phyloP scores from a whole-genome alignment of 2,113 vertebrate species.

The Antennarius striatus region DNA sequence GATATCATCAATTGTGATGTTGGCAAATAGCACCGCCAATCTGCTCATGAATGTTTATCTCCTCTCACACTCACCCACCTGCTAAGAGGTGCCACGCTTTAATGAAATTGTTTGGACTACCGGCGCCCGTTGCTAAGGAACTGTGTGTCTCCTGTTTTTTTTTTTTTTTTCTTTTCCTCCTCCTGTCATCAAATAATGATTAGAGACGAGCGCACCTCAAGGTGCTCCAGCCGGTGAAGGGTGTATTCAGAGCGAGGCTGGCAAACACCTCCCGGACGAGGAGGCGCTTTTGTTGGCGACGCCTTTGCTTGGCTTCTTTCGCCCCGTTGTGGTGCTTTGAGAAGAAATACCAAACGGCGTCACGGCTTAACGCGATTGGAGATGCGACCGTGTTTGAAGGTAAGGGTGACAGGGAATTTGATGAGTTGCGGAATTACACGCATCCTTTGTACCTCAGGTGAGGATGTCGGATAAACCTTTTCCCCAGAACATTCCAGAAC shows the following conservation, averaged over 20 bases:
- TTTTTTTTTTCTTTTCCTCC: slow-evolving; percentile 84
- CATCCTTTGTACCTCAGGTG: slow-evolving; percentile 57
- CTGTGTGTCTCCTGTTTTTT: slow-evolving; percentile 86
- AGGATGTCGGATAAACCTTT: slow-evolving; percentile 62
- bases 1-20: slow-evolving; percentile 97
- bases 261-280: slow-evolving; percentile 85
- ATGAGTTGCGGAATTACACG: slow-evolving; percentile 57
- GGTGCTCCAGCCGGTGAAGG: slow-evolving; percentile 89
- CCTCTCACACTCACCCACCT: slow-evolving; percentile 98
- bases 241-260: slow-evolving; percentile 87
- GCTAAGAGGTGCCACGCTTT: slow-evolving; percentile 99
- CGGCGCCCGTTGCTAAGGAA: slow-evolving; percentile 98
- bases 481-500: slow-evolving; percentile 39
- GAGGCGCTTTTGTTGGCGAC: slow-evolving; percentile 54
- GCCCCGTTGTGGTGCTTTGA: slow-evolving; percentile 58
- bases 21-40: slow-evolving; percentile 97
- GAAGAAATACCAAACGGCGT: slow-evolving; percentile 41
- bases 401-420: slow-evolving; percentile 39
- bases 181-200: slow-evolving; percentile 99
- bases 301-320: slow-evolving; percentile 44
- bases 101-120: slow-evolving; percentile 99
- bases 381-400: slow-evolving; percentile 59
- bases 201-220: slow-evolving; percentile 97
- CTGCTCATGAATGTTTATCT: slow-evolving; percentile 98
- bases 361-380: slow-evolving; percentile 65